These are phyloP conservation scores for Erinaceus europaeus DNA, from an alignment of 2,113 vertebrate genomes.

Conservation along the genomic window DNA sequence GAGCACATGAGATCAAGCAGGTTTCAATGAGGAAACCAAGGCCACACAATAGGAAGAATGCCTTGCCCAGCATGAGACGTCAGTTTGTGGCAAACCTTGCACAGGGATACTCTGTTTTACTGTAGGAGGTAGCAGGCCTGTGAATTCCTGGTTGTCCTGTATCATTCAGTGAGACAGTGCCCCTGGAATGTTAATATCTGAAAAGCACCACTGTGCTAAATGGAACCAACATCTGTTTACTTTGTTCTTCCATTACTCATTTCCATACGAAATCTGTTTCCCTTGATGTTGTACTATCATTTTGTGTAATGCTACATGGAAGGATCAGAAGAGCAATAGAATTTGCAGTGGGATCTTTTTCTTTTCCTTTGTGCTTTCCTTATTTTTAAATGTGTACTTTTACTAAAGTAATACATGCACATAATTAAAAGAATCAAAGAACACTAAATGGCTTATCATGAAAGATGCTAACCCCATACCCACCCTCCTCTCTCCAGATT, in stretches of 20 bases:
- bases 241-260: rapidly evolving
- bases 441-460: not conserved
- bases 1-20: not conserved
- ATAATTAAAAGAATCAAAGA: constrained; percentile 65
- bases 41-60: not conserved
- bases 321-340: not conserved
- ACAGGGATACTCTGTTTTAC: not conserved
- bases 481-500: not conserved
- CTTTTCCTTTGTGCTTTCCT: not conserved
- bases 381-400: constrained; percentile 16
- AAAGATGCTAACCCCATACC: not conserved
- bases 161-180: not conserved
- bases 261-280: not conserved
- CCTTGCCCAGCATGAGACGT: not conserved
- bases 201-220: not conserved
- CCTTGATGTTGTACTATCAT: not conserved
- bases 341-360: not conserved
- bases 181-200: not conserved
- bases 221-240: not conserved
- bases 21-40: not conserved
- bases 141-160: not conserved
- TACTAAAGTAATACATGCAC: constrained; percentile 51
- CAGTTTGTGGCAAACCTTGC: not conserved
- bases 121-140: not conserved
- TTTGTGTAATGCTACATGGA: not conserved